Percentiles rank a stretch among this genome's conserved stretches.
Evolutionary conservation across 2,113 vertebrate species (phyloP).

Genomic region (Tenrec ecaudatus): DNA sequence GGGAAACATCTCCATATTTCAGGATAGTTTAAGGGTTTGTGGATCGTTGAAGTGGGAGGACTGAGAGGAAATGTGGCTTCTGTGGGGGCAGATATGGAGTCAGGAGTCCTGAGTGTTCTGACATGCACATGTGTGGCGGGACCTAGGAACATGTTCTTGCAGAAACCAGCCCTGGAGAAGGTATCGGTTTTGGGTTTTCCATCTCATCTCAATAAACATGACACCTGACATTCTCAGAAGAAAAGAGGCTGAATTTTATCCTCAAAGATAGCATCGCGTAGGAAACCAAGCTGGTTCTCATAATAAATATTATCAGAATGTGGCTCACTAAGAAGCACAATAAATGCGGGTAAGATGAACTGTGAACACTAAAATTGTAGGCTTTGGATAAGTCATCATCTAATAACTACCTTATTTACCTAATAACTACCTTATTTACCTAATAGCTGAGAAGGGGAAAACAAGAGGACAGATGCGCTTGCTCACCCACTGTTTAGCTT

Average conservation of each 20-base stretch:
- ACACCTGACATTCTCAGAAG: not conserved
- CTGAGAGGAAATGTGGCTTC: conserved; percentile 81
- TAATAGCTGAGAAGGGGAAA: conserved; percentile 74
- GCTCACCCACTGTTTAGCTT: conserved; percentile 76
- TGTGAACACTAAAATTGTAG: conserved; percentile 75
- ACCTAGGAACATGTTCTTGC: not conserved
- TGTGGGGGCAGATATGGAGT: conserved; percentile 82
- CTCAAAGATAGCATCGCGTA: not conserved
- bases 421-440: conserved; percentile 81
- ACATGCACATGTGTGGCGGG: not conserved
- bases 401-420: conserved; percentile 83
- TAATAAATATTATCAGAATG: conserved; percentile 63
- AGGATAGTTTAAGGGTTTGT: conserved; percentile 79
- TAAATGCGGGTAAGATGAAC: conserved; percentile 54
- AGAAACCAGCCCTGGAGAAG: not conserved
- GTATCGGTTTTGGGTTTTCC: conserved; percentile 21
- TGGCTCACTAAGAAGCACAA: conserved; percentile 40
- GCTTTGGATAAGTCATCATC: conserved; percentile 77
- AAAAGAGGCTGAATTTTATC: not conserved
- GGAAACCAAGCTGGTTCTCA: conserved; percentile 60
- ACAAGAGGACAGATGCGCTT: conserved; percentile 73
- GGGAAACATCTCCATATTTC: conserved; percentile 80
- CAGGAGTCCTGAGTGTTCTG: conserved; percentile 79
- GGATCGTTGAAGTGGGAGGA: conserved; percentile 79
- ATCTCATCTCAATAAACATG: not conserved